phyloP scores from a whole-genome alignment of 37 sponge, comb jelly and placozoan species.

The Mnemiopsis leidyi region DNA sequence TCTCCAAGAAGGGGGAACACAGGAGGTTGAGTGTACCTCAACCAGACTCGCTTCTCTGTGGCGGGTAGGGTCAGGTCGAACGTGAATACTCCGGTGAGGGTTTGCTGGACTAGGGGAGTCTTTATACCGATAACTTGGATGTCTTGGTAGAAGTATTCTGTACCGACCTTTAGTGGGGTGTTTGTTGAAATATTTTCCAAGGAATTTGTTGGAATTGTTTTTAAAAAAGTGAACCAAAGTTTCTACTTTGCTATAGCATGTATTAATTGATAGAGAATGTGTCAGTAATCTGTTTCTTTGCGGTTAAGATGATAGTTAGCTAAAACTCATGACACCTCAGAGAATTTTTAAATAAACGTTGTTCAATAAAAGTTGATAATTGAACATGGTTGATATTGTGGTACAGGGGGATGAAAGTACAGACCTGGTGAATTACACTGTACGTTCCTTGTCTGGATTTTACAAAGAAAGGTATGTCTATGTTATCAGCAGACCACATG shows the following conservation, averaged over 20 bases:
- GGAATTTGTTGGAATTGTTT: too few species aligned
- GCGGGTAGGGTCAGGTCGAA: background rate
- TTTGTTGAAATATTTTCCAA: too few species aligned
- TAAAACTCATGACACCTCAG: too few species aligned
- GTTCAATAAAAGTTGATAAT: too few species aligned
- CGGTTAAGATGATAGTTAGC: too few species aligned
- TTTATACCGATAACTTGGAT: background rate
- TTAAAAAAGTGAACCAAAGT: too few species aligned
- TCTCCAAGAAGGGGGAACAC: background rate
- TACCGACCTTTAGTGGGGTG: background rate
- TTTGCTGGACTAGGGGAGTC: constrained; percentile 8
- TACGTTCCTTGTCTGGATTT: background rate
- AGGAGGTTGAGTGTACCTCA: constrained; percentile 3
- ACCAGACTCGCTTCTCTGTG: background rate
- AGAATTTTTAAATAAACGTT: too few species aligned
- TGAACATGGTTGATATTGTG: too few species aligned
- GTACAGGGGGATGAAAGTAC: background rate
- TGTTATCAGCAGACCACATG: background rate
- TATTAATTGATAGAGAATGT: too few species aligned
- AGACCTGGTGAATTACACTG: background rate
- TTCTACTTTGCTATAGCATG: too few species aligned
- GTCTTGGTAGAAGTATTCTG: background rate
- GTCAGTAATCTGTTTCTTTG: too few species aligned
- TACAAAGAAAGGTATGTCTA: background rate
- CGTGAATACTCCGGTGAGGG: background rate